These are phyloP conservation scores for Rhogogaster chlorosoma DNA, from an alignment of 2,888 invertebrate species.

Conservation along the genomic window DNA sequence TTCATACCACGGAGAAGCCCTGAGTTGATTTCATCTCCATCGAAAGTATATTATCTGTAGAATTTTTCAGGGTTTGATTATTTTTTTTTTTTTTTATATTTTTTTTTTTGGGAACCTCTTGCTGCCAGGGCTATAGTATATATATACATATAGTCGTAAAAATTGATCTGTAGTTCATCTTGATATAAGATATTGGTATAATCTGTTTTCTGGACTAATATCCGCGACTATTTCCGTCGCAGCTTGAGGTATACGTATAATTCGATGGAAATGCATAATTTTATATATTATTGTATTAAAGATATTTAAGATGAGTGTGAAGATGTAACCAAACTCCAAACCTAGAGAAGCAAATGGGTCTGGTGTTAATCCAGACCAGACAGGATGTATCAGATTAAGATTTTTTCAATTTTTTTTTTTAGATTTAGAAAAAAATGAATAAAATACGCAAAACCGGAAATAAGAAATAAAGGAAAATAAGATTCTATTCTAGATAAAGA, in stretches of 20 bases:
- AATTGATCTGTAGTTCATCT: neutral
- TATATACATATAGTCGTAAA: too few relatives aligned
- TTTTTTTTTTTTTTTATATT: neutral
- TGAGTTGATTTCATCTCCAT: slow-evolving; percentile 70
- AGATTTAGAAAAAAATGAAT: slow-evolving; percentile 24
- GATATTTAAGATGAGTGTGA: neutral
- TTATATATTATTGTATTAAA: neutral
- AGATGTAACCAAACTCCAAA: slow-evolving; percentile 14
- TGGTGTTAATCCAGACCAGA: neutral
- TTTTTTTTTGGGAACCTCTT: neutral
- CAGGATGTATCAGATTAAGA: neutral
- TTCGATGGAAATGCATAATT: neutral
- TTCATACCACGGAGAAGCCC: slow-evolving; percentile 61
- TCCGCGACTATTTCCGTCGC: neutral
- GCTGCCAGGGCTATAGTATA: neutral
- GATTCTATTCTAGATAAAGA: slow-evolving; percentile 20
- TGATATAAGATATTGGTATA: neutral
- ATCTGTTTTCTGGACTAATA: neutral
- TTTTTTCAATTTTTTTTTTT: too few relatives aligned
- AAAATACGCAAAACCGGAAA: neutral
- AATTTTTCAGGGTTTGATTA: neutral
- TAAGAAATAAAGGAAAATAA: slow-evolving; percentile 22
- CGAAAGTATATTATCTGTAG: slow-evolving; percentile 72
- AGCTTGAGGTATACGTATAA: neutral
- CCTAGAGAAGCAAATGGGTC: neutral